phyloP scores from a whole-genome alignment of 2,113 vertebrate genomes.

The Trachemys scripta region DNA sequence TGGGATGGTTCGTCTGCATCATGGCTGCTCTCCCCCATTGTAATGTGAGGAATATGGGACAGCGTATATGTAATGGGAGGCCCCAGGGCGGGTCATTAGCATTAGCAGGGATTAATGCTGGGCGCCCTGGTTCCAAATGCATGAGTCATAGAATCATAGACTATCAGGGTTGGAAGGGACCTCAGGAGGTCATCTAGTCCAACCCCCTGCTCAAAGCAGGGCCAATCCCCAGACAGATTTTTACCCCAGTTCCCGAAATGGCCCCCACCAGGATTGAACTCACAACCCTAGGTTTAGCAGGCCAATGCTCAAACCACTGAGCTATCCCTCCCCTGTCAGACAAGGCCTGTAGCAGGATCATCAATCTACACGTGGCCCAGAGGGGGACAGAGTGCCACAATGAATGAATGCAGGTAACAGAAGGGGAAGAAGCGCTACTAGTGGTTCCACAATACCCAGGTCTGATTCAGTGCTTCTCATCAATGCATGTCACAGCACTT shows the following conservation, averaged over 20 bases:
- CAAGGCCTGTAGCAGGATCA: background rate
- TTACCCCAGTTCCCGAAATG: too few relatives aligned
- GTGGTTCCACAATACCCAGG: background rate
- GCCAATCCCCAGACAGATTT: too few relatives aligned
- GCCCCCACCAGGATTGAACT: too few relatives aligned
- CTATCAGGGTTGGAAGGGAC: too few relatives aligned
- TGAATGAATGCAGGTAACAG: background rate
- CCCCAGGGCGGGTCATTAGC: background rate
- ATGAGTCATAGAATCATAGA: too few relatives aligned
- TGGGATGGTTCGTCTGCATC: background rate
- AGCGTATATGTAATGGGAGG: background rate
- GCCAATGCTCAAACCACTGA: too few relatives aligned
- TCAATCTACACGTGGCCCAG: background rate
- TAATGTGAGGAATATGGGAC: background rate
- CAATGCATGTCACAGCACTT: background rate
- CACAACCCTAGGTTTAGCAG: too few relatives aligned
- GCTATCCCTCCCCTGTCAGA: background rate
- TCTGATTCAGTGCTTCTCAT: background rate
- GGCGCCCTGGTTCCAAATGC: background rate
- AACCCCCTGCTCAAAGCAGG: too few relatives aligned
- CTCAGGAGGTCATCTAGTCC: too few relatives aligned
- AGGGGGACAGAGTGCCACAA: background rate
- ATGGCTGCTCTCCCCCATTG: background rate
- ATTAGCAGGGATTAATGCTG: background rate
- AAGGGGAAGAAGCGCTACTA: background rate